These are phyloP conservation scores for Rhyacophila evoluta DNA, from an alignment of 2,888 invertebrate genomes.

Conservation along the genomic window DNA sequence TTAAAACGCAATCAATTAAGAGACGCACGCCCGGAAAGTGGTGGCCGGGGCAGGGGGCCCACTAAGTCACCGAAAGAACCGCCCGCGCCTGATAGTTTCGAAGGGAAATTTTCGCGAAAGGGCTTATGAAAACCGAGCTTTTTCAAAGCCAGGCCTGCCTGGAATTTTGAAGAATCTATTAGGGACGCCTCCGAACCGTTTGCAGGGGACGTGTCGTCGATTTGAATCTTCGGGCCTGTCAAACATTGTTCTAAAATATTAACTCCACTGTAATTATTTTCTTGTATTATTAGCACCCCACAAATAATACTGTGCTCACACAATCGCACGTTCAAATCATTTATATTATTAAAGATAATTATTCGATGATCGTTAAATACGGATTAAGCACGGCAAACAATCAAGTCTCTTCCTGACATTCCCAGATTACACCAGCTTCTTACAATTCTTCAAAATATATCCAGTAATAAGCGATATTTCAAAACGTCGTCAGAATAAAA, in stretches of 20 bases:
- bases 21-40: background rate
- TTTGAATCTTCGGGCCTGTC: background rate
- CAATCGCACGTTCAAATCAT: no score
- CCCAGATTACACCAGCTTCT: no score
- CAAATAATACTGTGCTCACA: no score
- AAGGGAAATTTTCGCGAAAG: background rate
- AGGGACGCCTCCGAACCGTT: background rate
- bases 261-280: no score
- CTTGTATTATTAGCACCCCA: no score
- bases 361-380: no score
- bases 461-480: no score
- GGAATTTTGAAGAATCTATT: conserved; percentile 4
- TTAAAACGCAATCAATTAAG: conserved; percentile 24
- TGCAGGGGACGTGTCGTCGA: background rate
- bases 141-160: background rate
- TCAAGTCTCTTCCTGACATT: no score
- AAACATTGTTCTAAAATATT: background rate
- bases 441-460: no score
- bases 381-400: no score
- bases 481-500: no score
- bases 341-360: no score
- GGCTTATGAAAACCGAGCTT: background rate
- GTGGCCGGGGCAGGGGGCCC: background rate
- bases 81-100: background rate
- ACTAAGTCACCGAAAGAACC: conserved; percentile 12